These are phyloP conservation scores for Deilephila porcellus DNA, from an alignment of 2,888 invertebrate species.

Conservation along the genomic window DNA sequence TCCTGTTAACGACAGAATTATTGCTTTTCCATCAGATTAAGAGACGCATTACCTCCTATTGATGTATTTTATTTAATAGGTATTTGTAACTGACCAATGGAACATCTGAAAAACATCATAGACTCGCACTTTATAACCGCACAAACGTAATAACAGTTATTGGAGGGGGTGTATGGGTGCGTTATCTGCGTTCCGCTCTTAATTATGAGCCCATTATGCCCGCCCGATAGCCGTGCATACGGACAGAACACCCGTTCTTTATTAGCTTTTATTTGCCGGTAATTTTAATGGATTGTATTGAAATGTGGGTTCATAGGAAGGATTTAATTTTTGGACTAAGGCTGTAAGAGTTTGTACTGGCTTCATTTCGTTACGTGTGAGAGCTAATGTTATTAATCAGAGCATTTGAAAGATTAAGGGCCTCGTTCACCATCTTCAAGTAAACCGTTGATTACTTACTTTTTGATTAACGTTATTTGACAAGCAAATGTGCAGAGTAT, in stretches of 20 bases:
- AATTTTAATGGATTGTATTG: background rate
- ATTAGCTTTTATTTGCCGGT: background rate
- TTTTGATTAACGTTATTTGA: too few species aligned
- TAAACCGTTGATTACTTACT: too few species aligned
- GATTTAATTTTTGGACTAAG: background rate
- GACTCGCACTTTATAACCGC: background rate
- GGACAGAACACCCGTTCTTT: slow-evolving; percentile 13
- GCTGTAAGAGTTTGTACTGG: too few species aligned
- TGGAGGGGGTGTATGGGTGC: slow-evolving; percentile 30
- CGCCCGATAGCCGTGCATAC: slow-evolving; percentile 27
- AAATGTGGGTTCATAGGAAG: background rate
- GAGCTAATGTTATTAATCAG: too few species aligned
- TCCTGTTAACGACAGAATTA: too few species aligned
- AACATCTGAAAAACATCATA: background rate
- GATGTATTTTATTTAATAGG: too few species aligned
- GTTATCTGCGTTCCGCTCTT: slow-evolving; percentile 37
- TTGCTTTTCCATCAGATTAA: too few species aligned
- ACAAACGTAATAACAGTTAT: slow-evolving; percentile 34
- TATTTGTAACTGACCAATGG: background rate
- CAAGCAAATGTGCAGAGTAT: too few species aligned
- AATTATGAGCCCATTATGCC: slow-evolving; percentile 42
- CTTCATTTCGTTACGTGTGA: too few species aligned
- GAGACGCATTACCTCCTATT: too few species aligned
- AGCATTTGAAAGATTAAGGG: too few species aligned
- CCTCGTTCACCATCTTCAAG: too few species aligned